These are phyloP conservation scores for Terebella lapidaria DNA, from an alignment of 2,888 invertebrate species.

Conservation along the genomic window DNA sequence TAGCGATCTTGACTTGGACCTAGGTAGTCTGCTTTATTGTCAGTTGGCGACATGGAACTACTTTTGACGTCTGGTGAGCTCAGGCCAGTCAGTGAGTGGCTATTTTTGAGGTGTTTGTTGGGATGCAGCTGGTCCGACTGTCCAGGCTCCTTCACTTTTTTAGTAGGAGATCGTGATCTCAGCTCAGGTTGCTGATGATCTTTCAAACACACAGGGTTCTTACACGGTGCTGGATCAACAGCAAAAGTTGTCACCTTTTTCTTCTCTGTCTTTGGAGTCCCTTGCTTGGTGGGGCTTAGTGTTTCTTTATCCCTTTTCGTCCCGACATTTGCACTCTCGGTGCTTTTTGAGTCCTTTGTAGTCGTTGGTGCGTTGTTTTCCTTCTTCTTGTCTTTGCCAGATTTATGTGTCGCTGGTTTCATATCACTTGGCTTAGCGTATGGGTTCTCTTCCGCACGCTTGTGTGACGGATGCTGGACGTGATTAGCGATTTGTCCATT, in stretches of 20 bases:
- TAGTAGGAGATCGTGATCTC: no score
- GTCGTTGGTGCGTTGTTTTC: background rate
- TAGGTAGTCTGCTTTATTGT: no score
- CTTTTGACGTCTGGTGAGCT: background rate
- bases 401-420: background rate
- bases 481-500: background rate
- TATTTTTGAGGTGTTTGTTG: background rate
- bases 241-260: background rate
- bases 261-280: background rate
- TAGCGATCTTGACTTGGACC: background rate
- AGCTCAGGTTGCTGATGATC: no score
- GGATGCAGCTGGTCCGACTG: background rate
- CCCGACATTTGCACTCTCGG: background rate
- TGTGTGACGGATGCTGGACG: background rate
- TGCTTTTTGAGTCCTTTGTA: background rate
- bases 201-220: constrained; percentile 10
- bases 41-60: background rate
- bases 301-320: no score
- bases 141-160: no score
- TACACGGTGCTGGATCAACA: background rate
- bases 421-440: constrained; percentile 11
- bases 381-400: background rate
- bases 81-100: background rate
- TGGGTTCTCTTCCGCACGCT: constrained; percentile 9
- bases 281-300: background rate